These are phyloP conservation scores for Orycteropus afer DNA, from an alignment of 2,113 vertebrate species.

Conservation along the genomic window DNA sequence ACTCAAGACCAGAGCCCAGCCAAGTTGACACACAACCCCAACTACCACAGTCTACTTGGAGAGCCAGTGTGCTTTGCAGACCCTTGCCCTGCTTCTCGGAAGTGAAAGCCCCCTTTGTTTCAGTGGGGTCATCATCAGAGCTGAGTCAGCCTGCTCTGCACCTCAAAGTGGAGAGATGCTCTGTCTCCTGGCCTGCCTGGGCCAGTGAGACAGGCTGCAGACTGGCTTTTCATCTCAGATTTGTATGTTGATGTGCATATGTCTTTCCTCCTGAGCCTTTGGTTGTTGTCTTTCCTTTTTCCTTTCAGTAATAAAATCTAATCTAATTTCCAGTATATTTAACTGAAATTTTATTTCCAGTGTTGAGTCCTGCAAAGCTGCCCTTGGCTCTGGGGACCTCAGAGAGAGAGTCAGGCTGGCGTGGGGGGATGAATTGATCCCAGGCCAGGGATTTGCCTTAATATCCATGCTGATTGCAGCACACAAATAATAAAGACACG, in stretches of 20 bases:
- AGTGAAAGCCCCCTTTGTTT: fast-evolving
- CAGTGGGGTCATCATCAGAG: fast-evolving
- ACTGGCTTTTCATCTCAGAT: conserved; percentile 17
- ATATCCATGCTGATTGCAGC: conserved; percentile 66
- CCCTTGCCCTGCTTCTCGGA: not conserved
- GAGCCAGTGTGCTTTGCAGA: not conserved
- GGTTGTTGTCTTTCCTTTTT: conserved; percentile 40
- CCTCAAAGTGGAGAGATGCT: not conserved
- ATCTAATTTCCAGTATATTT: conserved; percentile 80
- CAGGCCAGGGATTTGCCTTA: conserved; percentile 59
- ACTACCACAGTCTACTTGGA: too few relatives aligned
- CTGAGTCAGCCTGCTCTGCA: not conserved
- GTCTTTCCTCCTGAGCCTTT: not conserved
- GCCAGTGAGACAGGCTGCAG: conserved; percentile 1
- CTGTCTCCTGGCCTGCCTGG: not conserved
- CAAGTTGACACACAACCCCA: too few relatives aligned
- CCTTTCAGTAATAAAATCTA: conserved; percentile 72
- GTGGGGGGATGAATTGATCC: conserved; percentile 51
- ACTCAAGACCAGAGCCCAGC: too few relatives aligned
- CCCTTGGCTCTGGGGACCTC: conserved; percentile 68
- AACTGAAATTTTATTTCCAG: conserved; percentile 78
- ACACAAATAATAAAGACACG: conserved; percentile 76
- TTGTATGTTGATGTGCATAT: not conserved
- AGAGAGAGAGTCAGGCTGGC: conserved; percentile 64
- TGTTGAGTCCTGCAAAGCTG: conserved; percentile 70